A percentile compares a stretch with the other conserved stretches of the same genome.
These are phyloP conservation scores for Antrozous pallidus DNA, from an alignment of 2,797 vertebrate species.

Conservation along the genomic window DNA sequence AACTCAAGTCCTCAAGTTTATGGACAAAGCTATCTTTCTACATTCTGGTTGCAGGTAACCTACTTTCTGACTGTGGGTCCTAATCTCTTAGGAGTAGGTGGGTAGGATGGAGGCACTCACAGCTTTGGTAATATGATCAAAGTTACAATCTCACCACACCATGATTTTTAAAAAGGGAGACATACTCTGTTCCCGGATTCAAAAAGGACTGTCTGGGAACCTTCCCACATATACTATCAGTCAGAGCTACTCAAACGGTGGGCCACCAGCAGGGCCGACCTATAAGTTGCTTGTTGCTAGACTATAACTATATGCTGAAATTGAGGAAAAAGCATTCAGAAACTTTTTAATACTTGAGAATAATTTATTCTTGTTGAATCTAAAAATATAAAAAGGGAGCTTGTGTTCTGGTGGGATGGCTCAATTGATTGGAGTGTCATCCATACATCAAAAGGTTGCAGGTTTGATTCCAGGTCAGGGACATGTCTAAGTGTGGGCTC, in stretches of 20 bases:
- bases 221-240: not conserved
- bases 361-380: not conserved
- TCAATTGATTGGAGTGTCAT: too few species aligned
- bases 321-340: not conserved
- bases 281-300: not conserved
- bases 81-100: not conserved
- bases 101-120: not conserved
- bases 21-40: not conserved
- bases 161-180: not conserved
- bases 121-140: not conserved
- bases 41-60: not conserved
- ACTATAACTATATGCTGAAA: not conserved
- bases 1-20: not conserved
- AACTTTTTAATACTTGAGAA: not conserved
- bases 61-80: not conserved
- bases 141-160: not conserved
- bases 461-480: too few species aligned
- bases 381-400: not conserved
- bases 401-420: not conserved
- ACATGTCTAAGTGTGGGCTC: too few species aligned
- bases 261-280: not conserved
- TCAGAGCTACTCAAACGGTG: not conserved
- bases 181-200: too few species aligned
- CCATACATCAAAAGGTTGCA: too few species aligned
- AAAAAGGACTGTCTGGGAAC: not conserved